Base-by-base conservation (phyloP, 1,140 invertebrate genomes). In the Tyrophagus putrescentiae region DNA sequence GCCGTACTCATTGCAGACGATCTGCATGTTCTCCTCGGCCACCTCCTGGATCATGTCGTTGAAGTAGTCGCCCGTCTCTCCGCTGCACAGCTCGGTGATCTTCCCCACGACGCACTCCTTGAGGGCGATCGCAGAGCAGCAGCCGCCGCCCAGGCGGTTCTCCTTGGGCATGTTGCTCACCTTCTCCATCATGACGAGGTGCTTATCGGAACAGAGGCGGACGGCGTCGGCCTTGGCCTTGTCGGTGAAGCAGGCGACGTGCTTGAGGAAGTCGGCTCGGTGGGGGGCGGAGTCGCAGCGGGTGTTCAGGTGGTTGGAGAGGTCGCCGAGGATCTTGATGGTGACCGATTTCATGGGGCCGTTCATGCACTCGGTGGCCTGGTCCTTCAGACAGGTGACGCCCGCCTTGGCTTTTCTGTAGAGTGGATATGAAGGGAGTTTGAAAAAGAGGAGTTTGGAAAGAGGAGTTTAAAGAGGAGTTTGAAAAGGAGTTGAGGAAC, bases 151-250 rank as follows among this genome's bases (percentile, higher is more conserved):
- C n/a, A 54, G 31, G n/a, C 52, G 13, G 9, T 18, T 18, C 21
- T 13, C 7, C 25, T 54, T 54, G 2, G 52, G 52, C 3, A 54
- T 2, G 28, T 54, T 54, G 4, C 31, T 34, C 1, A 54, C 52
- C 25, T 54, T 54, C 27, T 54, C 52, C 52, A 54, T 54, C 52
- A 54, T 54, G 52, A 54, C 52, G 31, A 54, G 32, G 27, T 54
- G 52, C 25, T 54, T 54, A 25, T 54, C 52, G 1, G 52, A 13
- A 33, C 52, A 54, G 21, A 54, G 25, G n/a, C 52, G 52, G n/a
- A 54, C 25, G n/a, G 25, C 3, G 39, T 54, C 52, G 16, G 52
- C 52, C 25, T 54, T 54, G 1, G 52, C 13, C n/a, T 3, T 13
- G 39, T 54, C 52, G 27, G 52, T 54, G 25, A 54, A 54, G 39